phyloP scores from a whole-genome alignment of 2,888 invertebrate genomes.

The Sinohyriopsis cumingii region DNA sequence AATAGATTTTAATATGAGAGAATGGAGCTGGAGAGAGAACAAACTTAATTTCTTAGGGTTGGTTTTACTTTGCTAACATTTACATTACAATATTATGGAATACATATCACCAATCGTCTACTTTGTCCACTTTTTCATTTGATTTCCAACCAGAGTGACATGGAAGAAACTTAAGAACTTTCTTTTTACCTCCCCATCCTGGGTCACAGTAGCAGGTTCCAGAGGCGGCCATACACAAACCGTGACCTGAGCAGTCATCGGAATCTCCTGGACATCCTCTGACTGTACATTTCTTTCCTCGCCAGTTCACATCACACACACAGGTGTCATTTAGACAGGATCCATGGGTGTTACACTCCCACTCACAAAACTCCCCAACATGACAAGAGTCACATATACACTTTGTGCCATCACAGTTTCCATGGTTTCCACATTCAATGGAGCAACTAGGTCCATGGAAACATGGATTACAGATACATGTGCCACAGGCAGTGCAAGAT shows the following conservation, averaged over 20 bases:
- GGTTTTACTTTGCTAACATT: too few relatives aligned
- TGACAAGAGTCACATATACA: constrained; percentile 54
- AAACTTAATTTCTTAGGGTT: too few relatives aligned
- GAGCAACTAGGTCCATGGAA: constrained; percentile 52
- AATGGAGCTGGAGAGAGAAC: too few relatives aligned
- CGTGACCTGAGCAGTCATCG: constrained; percentile 50
- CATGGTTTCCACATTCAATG: constrained; percentile 43
- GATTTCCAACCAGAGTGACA: too few relatives aligned
- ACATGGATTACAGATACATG: constrained; percentile 56
- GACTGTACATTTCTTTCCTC: constrained; percentile 46
- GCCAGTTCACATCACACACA: constrained; percentile 47
- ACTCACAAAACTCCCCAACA: constrained; percentile 50
- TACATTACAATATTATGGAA: too few relatives aligned
- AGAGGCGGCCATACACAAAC: constrained; percentile 51
- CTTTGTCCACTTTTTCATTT: too few relatives aligned
- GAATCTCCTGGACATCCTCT: constrained; percentile 47
- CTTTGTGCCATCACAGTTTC: constrained; percentile 40
- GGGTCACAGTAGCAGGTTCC: constrained; percentile 52
- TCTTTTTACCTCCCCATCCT: constrained; percentile 53
- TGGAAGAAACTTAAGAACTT: too few relatives aligned
- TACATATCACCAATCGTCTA: too few relatives aligned
- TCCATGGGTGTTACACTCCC: constrained; percentile 52
- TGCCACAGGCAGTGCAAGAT: constrained; percentile 45
- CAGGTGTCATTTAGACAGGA: constrained; percentile 34
- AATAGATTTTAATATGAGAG: too few relatives aligned